A percentile compares a stretch with the other conserved stretches of the same genome.
These are phyloP conservation scores for Pachypanchax playfairii DNA, from an alignment of 2,113 vertebrate species.

Conservation along the genomic window DNA sequence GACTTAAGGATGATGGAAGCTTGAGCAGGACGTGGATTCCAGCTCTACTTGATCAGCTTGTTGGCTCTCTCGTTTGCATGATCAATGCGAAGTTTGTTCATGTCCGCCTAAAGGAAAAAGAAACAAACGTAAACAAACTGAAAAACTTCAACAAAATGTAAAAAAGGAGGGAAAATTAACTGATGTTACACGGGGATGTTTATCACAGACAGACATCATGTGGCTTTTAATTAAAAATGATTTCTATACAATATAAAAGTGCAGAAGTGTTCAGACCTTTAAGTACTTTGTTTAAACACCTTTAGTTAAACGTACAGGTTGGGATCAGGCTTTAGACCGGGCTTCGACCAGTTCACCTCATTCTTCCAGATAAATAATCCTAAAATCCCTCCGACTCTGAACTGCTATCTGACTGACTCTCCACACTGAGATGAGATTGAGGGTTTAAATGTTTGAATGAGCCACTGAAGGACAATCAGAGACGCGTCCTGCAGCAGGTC, in stretches of 20 bases:
- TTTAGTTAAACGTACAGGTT: background rate
- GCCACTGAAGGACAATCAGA: background rate
- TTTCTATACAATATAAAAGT: background rate
- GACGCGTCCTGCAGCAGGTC: background rate
- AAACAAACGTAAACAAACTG: background rate
- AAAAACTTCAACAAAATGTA: too few relatives aligned
- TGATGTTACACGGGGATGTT: too few relatives aligned
- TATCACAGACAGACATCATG: too few relatives aligned
- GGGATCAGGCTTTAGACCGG: background rate
- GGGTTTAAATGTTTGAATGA: background rate
- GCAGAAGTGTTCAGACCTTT: background rate
- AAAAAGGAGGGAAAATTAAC: too few relatives aligned
- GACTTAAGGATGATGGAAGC: constrained; percentile 33
- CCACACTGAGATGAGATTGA: background rate
- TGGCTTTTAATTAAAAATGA: background rate
- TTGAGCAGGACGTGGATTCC: constrained; percentile 44
- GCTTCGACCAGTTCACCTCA: background rate
- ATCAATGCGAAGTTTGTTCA: constrained; percentile 90
- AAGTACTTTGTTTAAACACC: too few relatives aligned
- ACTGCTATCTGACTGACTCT: background rate
- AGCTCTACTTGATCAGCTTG: constrained; percentile 87
- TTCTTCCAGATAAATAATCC: background rate
- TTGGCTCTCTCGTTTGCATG: constrained; percentile 91
- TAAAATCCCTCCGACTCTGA: background rate
- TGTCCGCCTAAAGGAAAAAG: constrained; percentile 85